These are phyloP conservation scores for Leptinotarsa tumamoca DNA, from an alignment of 2,888 invertebrate species.

Conservation along the genomic window DNA sequence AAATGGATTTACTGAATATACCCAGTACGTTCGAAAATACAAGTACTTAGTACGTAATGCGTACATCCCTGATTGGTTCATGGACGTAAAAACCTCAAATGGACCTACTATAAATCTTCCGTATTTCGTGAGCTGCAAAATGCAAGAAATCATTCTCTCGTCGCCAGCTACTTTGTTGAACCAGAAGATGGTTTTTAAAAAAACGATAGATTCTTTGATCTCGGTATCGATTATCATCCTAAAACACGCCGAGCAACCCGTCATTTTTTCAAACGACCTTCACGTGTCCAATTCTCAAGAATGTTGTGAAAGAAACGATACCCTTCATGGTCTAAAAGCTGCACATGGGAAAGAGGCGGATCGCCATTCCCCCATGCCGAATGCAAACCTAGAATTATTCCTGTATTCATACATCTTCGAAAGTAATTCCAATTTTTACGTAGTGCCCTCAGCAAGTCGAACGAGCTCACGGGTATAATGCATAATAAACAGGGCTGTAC, in stretches of 20 bases:
- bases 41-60: no score
- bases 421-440: conserved; percentile 41
- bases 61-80: no score
- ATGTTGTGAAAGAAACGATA: conserved; percentile 16
- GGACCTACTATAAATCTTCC: no score
- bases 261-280: background rate
- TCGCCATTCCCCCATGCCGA: conserved; percentile 32
- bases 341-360: conserved; percentile 40
- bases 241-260: background rate
- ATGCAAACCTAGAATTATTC: conserved; percentile 41
- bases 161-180: no score
- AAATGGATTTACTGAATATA: no score
- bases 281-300: conserved; percentile 14
- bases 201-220: no score
- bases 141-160: no score
- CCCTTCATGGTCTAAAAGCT: conserved; percentile 18
- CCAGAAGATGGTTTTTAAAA: no score
- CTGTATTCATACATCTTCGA: conserved; percentile 31
- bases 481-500: background rate
- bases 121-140: no score
- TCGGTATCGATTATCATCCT: background rate
- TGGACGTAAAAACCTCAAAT: no score
- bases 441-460: conserved; percentile 36
- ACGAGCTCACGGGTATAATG: conserved; percentile 34
- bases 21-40: no score